Conservation (phyloP, 2,797 vertebrate genomes). For the Urophycis tenuis region DNA sequence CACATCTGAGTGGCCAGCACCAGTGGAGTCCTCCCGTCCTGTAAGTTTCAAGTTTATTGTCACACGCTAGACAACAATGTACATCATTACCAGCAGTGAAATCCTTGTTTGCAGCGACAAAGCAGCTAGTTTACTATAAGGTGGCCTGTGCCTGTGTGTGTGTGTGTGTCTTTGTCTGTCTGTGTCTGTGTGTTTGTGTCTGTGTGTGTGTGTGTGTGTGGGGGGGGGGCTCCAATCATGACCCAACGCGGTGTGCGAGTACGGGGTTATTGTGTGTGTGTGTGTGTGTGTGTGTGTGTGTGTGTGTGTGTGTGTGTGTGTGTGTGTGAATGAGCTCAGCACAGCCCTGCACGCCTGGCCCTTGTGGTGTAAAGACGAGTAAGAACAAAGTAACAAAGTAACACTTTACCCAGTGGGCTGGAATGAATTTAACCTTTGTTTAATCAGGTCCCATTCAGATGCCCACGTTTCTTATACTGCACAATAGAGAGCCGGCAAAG, state of each 20-base stretch:
- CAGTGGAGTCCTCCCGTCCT: slow-evolving; percentile 92
- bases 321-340: background rate
- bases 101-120: too few relatives aligned
- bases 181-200: too few relatives aligned
- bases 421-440: background rate
- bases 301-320: too few relatives aligned
- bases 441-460: background rate
- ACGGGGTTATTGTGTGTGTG: background rate
- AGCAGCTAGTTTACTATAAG: too few relatives aligned
- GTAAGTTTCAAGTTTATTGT: too few relatives aligned
- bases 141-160: too few relatives aligned
- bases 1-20: slow-evolving; percentile 97
- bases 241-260: slow-evolving; percentile 16
- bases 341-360: background rate
- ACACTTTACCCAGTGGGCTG: background rate
- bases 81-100: too few relatives aligned
- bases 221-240: too few relatives aligned
- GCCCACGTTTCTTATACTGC: background rate
- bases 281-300: background rate
- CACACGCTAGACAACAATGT: too few relatives aligned
- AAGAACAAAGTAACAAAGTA: background rate
- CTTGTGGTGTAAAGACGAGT: background rate
- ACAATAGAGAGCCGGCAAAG: background rate
- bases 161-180: too few relatives aligned
- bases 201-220: too few relatives aligned